Evolutionary conservation across 2,797 vertebrate genomes (phyloP), one percentile per base, ranked within the genome.

Genomic region (Thunnus albacares): DNA sequence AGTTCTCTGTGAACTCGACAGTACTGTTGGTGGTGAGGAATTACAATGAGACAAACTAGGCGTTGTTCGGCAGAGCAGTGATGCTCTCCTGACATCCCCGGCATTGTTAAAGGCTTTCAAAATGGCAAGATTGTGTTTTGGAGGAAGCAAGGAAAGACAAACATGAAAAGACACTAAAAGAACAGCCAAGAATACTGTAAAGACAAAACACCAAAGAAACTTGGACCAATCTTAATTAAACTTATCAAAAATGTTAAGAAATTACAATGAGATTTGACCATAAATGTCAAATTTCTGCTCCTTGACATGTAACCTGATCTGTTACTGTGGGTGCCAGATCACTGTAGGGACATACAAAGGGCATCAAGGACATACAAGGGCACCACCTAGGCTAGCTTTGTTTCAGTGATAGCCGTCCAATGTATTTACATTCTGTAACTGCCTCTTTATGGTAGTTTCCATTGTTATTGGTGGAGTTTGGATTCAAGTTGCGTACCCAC

Each of bases 21-120:
- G 80, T 80, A 61, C 69, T 51, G 85, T 64, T 51, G 30, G 63
- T 69, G 61, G 75, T 63, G 79, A 67, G 52, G 87, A 91, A 91
- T 89, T 65, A 77, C 86, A 91, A 90, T 91, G 87, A 91, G 83
- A 90, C 64, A 86, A 85, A 88, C 71, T 64, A 75, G 80, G 57
- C 3, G 28, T 75, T 82, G 87, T 80, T 85, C 13, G 11, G 65
- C 14, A 3, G 77, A 77, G 73, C 71, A n/a, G 59, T 70, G 77
- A 87, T 75, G 77, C 80, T 84, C 77, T 53, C 53, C 60, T 87
- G 84, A 89, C 86, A 79, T 81, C 65, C 30, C 30, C 43, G 10
- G 61, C 77, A 33, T 47, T 10, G 24, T 74, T 73, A 79, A 78
- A 56, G 56, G 58, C 80, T 71, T 81, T 82, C 61, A 74, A 78